Base-by-base conservation (phyloP, 2,888 invertebrate species). In the Molanna angustata region DNA sequence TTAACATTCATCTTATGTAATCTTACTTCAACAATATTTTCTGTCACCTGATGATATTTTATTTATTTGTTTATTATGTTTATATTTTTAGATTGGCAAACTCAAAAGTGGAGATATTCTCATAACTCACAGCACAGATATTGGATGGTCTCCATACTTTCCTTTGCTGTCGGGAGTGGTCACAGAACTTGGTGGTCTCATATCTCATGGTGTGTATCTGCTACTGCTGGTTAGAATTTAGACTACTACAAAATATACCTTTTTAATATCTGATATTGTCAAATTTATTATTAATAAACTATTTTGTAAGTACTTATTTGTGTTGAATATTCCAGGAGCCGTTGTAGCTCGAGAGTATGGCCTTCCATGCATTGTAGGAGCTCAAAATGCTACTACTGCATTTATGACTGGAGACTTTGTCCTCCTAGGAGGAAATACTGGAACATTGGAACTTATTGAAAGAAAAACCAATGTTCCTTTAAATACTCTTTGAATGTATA, bases 121-220 rank as follows among this genome's bases (percentile, higher is more conserved):
- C 59, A 83, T 92, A 60, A 88, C 90, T 0, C 79, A 78, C 61
- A 80, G 82, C 35, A 90, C 90, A 0, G 91, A 92, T 65, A 85
- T 91, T 59, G 90, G 88, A 1, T 92, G 91, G 91, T 85, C 86
- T 2, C 90, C 90, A 0, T 90, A 90, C 70, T 92, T 91, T 68
- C 88, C 90, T 1, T 77, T 90, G 42, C 67, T 92, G 14, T 73
- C 82, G 0, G 92, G 90, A 6, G 80, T 91, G 41, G 85, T 89
- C 6, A 91, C 90, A 0, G 91, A 92, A 68, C 74, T 90, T 0
- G 91, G 91, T 1, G 91, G 91, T 19, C 76, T 91, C 2, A 83
- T 90, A 61, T 90, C 90, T 22, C 90, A 91, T 64, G 91, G 88
- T 87, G 69, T 60, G 64, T 62, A 7, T 14, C 14, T 9, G n/a